Percentiles rank a stretch among this genome's conserved stretches.
Evolutionary conservation across 2,797 vertebrate species (phyloP).

Genomic region (Sebastes wilsoni): DNA sequence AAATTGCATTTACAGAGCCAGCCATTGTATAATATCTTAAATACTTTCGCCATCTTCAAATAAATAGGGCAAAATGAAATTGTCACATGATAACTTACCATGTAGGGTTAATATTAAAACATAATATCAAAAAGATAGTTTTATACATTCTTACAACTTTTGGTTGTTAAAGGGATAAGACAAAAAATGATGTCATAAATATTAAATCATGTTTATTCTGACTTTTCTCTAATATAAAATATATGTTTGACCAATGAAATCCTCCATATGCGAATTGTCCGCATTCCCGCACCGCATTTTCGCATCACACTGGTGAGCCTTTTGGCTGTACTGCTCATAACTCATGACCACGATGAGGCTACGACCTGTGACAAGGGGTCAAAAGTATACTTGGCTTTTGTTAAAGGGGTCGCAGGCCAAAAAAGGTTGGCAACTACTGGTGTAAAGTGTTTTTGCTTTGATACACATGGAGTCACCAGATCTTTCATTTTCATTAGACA

Average conservation of each 20-base stretch:
- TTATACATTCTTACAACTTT: conserved; percentile 1
- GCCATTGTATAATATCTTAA: neutral
- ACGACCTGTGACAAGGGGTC: neutral
- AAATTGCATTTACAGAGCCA: conserved; percentile 23
- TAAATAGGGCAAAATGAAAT: neutral
- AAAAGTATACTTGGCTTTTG: neutral
- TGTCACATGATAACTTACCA: neutral
- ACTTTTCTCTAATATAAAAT: neutral
- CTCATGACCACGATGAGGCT: neutral
- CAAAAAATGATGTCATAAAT: neutral
- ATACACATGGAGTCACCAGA: neutral
- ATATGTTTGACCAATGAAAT: no score
- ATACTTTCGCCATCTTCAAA: neutral
- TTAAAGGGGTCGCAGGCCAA: neutral
- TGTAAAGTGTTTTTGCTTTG: neutral
- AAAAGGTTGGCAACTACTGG: neutral
- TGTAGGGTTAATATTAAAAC: neutral
- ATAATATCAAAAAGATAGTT: neutral
- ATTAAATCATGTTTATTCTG: neutral
- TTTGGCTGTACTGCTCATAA: neutral
- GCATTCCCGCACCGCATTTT: no score
- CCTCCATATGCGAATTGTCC: no score
- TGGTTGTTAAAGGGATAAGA: neutral
- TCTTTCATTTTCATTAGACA: neutral
- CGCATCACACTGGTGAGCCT: rapidly evolving